Base-by-base conservation (phyloP, 2,797 vertebrate genomes). In the Perodicticus potto region DNA sequence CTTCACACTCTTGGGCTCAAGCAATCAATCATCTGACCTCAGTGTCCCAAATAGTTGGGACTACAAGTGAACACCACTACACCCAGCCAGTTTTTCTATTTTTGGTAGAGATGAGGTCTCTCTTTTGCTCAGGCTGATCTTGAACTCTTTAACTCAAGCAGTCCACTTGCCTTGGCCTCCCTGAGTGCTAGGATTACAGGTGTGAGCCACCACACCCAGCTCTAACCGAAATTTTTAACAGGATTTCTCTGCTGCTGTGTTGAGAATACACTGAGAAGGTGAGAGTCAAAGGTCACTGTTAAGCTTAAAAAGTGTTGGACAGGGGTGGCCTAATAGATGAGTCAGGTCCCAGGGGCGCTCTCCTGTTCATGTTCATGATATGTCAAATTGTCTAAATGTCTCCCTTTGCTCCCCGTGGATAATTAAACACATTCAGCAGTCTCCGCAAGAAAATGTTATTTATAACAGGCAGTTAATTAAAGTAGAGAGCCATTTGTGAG, bases 371-470 rank as follows among this genome's bases (percentile, higher is more conserved):
- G 32, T 37, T 82, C 34, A 6, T 53, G 57, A 32, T 74, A 34
- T 55, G 29, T 70, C 37, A 61, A 32, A 12, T 1, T 77, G 19
- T 85, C 63, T 65, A 59, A 92, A 45, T 45, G 49, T 89, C 37
- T 89, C 40, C 20, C 37, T n/a, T 86, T 8, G 34, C 10, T 23
- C 12, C 11, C 12, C 16, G 80, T 94, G 55, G 96, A 89, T 93
- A 90, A 88, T 96, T 96, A 93, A 88, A 53, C 81, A 93, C 83
- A 81, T 92, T 97, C 45, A 93, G 80, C 86, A 82, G 43, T 81
- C 55, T 89, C 32, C 67, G 16, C 84, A 85, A 88, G 82, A 82
- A 89, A 69, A 55, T 87, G 76, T 78, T 80, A 7, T 82, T 78
- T 80, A 7, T 82, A 84, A 94, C 49, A 34, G 53, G 70, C 95